phyloP scores from a whole-genome alignment of 1,140 invertebrate genomes.

The Radopholus similis region DNA sequence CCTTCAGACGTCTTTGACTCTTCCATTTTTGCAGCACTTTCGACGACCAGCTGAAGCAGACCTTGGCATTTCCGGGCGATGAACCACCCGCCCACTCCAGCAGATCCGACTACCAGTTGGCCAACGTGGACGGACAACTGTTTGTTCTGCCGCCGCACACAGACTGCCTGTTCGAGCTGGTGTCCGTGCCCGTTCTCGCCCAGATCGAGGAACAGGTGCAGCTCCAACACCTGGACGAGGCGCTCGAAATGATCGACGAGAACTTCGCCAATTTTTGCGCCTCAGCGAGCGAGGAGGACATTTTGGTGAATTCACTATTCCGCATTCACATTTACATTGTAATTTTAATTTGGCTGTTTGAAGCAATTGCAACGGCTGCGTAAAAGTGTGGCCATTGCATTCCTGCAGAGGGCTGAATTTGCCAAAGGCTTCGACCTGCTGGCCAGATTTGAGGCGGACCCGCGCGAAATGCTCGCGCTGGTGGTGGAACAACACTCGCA shows the following conservation, averaged over 20 bases:
- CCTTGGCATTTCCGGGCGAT: neutral
- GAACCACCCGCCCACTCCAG: neutral
- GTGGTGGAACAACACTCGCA: neutral
- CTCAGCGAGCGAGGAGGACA: neutral
- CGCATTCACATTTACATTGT: too few species aligned
- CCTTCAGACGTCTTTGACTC: neutral
- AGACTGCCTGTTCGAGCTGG: neutral
- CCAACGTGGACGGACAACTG: conserved; percentile 3
- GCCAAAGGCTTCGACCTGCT: neutral
- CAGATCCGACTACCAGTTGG: neutral
- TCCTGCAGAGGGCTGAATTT: conserved; percentile 2
- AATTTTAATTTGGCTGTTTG: too few species aligned
- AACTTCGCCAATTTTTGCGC: neutral
- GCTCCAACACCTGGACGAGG: neutral
- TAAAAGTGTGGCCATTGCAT: neutral
- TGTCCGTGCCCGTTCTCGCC: neutral
- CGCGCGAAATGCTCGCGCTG: neutral
- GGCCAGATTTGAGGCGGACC: neutral
- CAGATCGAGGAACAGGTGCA: conserved; percentile 3
- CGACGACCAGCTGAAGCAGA: conserved; percentile 1
- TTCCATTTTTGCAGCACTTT: conserved; percentile 1
- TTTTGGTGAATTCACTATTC: neutral
- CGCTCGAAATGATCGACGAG: neutral
- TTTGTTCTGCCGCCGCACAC: neutral
- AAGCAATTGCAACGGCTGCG: neutral